Conservation (phyloP, 2,113 vertebrate species). For the Hirundichthys speculiger region DNA sequence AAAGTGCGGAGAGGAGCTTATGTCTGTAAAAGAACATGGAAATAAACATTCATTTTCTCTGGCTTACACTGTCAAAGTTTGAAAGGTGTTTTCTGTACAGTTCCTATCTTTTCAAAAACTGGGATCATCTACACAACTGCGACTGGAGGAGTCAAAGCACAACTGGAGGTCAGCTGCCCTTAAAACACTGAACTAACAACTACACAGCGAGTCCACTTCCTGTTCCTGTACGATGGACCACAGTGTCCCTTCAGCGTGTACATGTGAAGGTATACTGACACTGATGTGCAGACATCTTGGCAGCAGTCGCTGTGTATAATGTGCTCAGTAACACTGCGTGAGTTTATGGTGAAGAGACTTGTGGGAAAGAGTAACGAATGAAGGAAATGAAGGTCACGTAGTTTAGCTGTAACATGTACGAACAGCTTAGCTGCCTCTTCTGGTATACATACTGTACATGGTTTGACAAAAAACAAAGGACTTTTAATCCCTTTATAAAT, state of each 20-base stretch:
- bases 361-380: background rate
- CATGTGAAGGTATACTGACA: background rate
- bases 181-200: conserved; percentile 51
- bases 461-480: too few relatives aligned
- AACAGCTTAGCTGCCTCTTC: too few relatives aligned
- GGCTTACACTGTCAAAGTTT: conserved; percentile 43
- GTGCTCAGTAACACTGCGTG: conserved; percentile 1
- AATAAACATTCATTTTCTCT: conserved; percentile 32
- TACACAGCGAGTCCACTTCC: conserved; percentile 28
- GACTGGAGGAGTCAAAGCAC: conserved; percentile 37
- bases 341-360: background rate
- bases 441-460: too few relatives aligned
- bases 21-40: conserved; percentile 30
- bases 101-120: background rate
- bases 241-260: background rate
- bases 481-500: too few relatives aligned
- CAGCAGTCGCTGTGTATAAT: background rate
- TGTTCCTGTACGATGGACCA: conserved; percentile 19
- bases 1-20: conserved; percentile 13
- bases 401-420: too few relatives aligned
- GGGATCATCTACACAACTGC: conserved; percentile 10
- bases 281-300: background rate
- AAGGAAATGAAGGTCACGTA: background rate
- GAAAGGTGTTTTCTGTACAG: conserved; percentile 13
- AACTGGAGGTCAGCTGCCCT: conserved; percentile 37